Base-by-base conservation (phyloP, 2,797 vertebrate genomes). In the Pantherophis vulpinus region DNA sequence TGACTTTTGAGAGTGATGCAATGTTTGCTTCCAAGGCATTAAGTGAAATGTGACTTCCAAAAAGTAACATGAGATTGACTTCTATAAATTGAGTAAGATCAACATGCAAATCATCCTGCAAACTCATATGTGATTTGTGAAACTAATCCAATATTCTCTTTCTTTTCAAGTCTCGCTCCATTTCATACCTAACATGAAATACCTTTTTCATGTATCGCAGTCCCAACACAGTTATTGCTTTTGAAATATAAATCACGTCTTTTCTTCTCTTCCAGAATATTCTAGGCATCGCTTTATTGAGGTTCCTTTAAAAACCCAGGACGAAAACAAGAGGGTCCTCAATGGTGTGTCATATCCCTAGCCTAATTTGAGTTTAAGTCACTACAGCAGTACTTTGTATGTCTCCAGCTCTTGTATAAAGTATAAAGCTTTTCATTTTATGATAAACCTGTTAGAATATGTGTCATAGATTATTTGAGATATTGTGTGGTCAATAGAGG, bases 401-500 rank as follows among this genome's bases (percentile, higher is more conserved):
- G 27, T 90, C 14, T 42, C 94, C 5, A 95, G 60, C 60, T 16
- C 60, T 95, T 89, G 90, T 58, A 0, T 0, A 58, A 93, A 32
- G 87, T 63, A 9, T 42, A 91, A 58, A 32, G 14, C 47, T 87
- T 29, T 79, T 86, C 23, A 89, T 88, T 0, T 0, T n/a, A 5
- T 93, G 93, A 60, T 70, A 91, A 90, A 90, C 91, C 87, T 59
- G 93, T 55, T 51, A 58, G 27, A 91, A 25, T 91, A 86, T 91
- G n/a, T 86, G 16, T 86, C 91, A 83, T 74, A 92, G 90, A 95
- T 95, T 94, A 55, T 95, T 94, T 94, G 91, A 59, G 83, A 23
- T 90, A 55, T 95, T 47, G 23, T 88, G 95, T 94, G 63, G 18
- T 83, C 79, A 91, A 94, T 88, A 56, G 32, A 87, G 89, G 91